Evolutionary conservation across 2,888 invertebrate species (phyloP).

Genomic region (Brachyptera risi): DNA sequence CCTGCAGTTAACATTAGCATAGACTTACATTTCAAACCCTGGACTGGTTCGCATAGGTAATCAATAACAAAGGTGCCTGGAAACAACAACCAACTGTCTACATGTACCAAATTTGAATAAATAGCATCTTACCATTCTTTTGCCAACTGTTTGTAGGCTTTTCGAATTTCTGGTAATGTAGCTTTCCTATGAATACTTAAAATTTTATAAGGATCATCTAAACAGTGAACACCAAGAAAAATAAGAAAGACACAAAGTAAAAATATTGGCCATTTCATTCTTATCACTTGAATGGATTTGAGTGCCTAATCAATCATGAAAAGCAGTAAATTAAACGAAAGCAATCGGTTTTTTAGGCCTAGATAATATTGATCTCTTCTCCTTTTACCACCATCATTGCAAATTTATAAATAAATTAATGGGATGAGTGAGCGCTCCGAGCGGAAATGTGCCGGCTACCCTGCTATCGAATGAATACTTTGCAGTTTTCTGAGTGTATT

Average conservation of each 20-base stretch:
- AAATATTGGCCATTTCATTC: constrained; percentile 32
- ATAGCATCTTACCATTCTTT: constrained; percentile 81
- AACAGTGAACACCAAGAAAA: constrained; percentile 34
- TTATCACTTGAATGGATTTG: background rate
- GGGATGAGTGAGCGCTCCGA: too few relatives aligned
- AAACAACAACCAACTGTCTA: background rate
- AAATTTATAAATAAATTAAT: constrained; percentile 4
- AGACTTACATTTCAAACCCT: too few relatives aligned
- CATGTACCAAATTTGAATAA: background rate
- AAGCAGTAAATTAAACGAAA: too few relatives aligned
- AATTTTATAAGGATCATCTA: constrained; percentile 79
- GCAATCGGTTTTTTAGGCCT: too few relatives aligned
- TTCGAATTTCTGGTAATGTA: constrained; percentile 75
- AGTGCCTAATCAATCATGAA: too few relatives aligned
- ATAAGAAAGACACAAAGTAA: constrained; percentile 27
- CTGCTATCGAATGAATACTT: too few relatives aligned
- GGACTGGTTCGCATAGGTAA: too few relatives aligned
- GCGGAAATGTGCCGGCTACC: too few relatives aligned
- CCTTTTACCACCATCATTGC: constrained; percentile 5
- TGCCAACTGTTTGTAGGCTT: constrained; percentile 83
- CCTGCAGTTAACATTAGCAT: too few relatives aligned
- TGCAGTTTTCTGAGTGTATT: too few relatives aligned
- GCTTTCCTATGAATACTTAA: constrained; percentile 73
- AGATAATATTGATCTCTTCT: constrained; percentile 7
- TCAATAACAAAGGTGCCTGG: too few relatives aligned